Evolutionary conservation across 2,113 vertebrate genomes (phyloP), one percentile per base, ranked within the genome.

Genomic region (Sinocyclocheilus grahami): DNA sequence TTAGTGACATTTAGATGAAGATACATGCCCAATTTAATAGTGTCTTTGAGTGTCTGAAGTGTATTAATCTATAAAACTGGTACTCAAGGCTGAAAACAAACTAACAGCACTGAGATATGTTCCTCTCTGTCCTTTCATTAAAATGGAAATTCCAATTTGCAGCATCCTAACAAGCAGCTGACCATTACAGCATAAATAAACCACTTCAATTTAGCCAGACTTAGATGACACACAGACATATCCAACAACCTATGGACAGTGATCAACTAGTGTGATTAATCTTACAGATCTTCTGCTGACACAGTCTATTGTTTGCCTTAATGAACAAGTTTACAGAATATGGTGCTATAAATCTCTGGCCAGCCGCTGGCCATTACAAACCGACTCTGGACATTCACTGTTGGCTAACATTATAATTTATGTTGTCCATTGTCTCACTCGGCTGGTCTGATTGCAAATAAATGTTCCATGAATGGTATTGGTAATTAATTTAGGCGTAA

Each of bases 401-500:
- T 92, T 93, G 88, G 87, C 88, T 90, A 83, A 87, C 88, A 90
- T 92, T 93, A 92, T 51, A 76, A 94, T 95, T 93, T 90, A 92
- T 93, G 92, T 83, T 85, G 77, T 65, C 63, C 77, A 90, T 91
- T 92, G 91, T 93, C 88, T 92, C 85, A 83, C 86, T 89, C 79
- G 89, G 84, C 79, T 88, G 88, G 88, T 89, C 89, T 87, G 85
- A 74, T 86, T 30, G 89, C 88, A 91, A 92, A 93, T 94, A 93
- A 91, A 90, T 58, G 81, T 89, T 89, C 75, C 86, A 92, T 91
- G 89, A 92, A 91, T 90, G 72, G 83, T 89, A 90, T 82, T 37
- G 84, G 63, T 92, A 92, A 94, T 93, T 94, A 93, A 93, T 93
- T 92, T 91, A 90, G 86, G 90, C 85, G 55, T 92, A 89, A 74